These are phyloP conservation scores for Eupithecia subumbrata DNA, from an alignment of 2,888 invertebrate genomes.

Conservation along the genomic window DNA sequence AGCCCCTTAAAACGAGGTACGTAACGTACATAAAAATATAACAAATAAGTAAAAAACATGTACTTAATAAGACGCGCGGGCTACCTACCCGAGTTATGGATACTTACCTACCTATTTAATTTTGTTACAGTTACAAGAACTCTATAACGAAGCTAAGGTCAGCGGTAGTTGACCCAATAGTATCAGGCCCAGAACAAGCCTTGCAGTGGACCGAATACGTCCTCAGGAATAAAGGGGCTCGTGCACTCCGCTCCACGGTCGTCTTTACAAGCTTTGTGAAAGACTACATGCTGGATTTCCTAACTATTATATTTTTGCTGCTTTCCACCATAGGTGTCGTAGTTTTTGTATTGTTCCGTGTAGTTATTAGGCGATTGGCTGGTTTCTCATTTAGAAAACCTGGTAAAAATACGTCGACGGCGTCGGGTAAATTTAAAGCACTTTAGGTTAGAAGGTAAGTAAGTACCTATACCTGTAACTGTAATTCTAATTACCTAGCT, in stretches of 20 bases:
- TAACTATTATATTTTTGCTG: conserved; percentile 50
- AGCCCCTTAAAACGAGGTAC: too few relatives aligned
- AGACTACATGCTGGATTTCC: conserved; percentile 71
- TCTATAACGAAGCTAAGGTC: conserved; percentile 60
- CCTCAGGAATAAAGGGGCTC: conserved; percentile 72
- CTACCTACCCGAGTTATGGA: too few relatives aligned
- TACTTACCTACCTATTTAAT: neutral
- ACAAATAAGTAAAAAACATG: too few relatives aligned
- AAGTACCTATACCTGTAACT: neutral
- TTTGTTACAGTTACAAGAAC: conserved; percentile 66
- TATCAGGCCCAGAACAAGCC: conserved; percentile 77
- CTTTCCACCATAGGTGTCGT: conserved; percentile 46
- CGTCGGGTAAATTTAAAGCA: conserved; percentile 73
- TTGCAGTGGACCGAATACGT: conserved; percentile 84
- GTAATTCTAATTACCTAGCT: neutral
- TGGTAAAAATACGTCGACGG: conserved; percentile 41
- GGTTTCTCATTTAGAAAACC: conserved; percentile 46
- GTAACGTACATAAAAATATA: too few relatives aligned
- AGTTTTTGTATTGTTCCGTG: conserved; percentile 51
- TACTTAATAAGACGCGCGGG: too few relatives aligned
- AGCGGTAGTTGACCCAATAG: conserved; percentile 58
- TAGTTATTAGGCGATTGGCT: conserved; percentile 53
- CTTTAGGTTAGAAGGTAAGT: conserved; percentile 38
- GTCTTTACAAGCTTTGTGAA: conserved; percentile 66
- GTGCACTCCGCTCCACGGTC: conserved; percentile 71